Base-by-base conservation (phyloP, 2,113 vertebrate species). In the Egretta garzetta region DNA sequence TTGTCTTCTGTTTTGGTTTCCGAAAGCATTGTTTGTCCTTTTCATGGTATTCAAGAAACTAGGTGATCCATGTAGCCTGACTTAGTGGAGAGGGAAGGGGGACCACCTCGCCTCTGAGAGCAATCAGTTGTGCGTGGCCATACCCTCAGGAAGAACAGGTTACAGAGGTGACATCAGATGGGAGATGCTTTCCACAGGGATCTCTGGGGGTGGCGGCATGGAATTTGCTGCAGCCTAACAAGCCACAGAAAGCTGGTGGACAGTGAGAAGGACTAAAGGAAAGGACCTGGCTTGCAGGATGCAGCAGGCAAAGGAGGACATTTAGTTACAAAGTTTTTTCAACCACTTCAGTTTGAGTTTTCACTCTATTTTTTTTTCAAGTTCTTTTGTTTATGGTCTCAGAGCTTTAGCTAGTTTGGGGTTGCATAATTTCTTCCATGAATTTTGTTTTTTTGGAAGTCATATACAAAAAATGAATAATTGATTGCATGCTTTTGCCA, bases 121-220 rank as follows among this genome's bases (percentile, higher is more conserved):
- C 47, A 16, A 10, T 1, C 52, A 55, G 16, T 27, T 1, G 0
- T 32, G 28, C 1, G 1, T 37, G 30, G 21, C 30, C 4, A 4
- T 53, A 8, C 8, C 37, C 43, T 80, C 10, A 18, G 68, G 49
- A 59, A 77, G n/a, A 82, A 8, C 30, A 53, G 33, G 33, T 64
- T 47, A 39, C 18, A 35, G 60, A 20, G 35, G 23, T 4, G 33
- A 23, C 0, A 0, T n/a, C 1, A 5, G 9, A 1, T 3, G 19
- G 45, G 6, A 68, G 20, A 52, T 47, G 16, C 22, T 80, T 75
- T 64, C 35, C 50, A 28, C 9, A 37, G 49, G 30, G 28, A 74
- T 28, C 28, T 14, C 8, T 49, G 12, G 8, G 5, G 24, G 7
- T 50, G 63, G 19, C 1, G 1, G 4, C 5, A 1, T 24, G 17